Evolutionary conservation across 2,888 invertebrate species (phyloP), one percentile per base, ranked within the genome.

Genomic region (Scrobipalpa atriplicella): DNA sequence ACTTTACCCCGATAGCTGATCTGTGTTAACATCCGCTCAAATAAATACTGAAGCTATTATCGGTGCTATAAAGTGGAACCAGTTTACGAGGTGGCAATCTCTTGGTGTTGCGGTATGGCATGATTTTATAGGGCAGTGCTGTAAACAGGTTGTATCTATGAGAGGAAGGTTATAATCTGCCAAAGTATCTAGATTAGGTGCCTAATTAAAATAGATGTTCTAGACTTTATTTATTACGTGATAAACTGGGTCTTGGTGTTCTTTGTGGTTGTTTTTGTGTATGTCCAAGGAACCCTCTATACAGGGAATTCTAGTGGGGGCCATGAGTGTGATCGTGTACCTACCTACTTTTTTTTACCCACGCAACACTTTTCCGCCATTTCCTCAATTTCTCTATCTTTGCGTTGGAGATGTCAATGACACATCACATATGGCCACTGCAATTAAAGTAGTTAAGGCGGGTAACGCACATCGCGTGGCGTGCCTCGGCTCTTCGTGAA

Each of bases 401-500:
- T 38, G 58, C 38, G 10, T 10, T 2, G 16, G 29, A 62, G 36
- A 47, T 62, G 62, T 62, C 62, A 62, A 51, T 51, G 62, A 39
- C 62, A 62, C 43, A 41, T 43, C n/a, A n/a, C 62, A 13, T 63
- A 63, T 51, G 11, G 58, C 58, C 52, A 7, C 52, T 41, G 19
- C 29, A n/a, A 38, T 62, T 64, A 64, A 13, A 16, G n/a, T 47
- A n/a, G 38, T 58, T 29, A 18, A 16, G 58, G 38, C 36, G 38
- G 1, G 52, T 52, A 58, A 29, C 36, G 21, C 54, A 54, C 41
- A 36, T 65, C 67, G 67, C 67, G 67, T 67, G 67, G 52, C n/a
- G 58, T 39, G 51, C 60, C 63, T 43, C 43, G 41, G 51, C 67
- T 29, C 21, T 66, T 65, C 54, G 60, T 67, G 67, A 67, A 67